Conservation (phyloP, 2,797 vertebrate species). For the Anguilla anguilla region DNA sequence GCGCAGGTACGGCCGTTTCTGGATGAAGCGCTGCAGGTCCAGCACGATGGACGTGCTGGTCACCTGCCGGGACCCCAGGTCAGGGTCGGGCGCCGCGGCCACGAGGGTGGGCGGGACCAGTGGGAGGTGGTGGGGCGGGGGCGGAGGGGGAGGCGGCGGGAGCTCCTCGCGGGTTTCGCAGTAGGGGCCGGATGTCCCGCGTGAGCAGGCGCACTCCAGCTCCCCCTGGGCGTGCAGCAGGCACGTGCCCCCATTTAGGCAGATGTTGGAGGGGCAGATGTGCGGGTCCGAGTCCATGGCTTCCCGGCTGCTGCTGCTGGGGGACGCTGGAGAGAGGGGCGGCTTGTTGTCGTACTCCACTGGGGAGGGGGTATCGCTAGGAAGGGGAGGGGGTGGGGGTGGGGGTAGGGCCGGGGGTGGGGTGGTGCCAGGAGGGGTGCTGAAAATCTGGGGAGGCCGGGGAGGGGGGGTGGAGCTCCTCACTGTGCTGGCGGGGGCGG, state of each 20-base stretch:
- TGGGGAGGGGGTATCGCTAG: conserved; percentile 66
- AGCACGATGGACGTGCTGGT: conserved; percentile 77
- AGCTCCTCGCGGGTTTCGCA: conserved; percentile 75
- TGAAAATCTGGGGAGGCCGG: conserved; percentile 52
- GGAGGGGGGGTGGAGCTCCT: conserved; percentile 64
- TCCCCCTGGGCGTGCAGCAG: conserved; percentile 67
- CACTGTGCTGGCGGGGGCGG: conserved; percentile 62
- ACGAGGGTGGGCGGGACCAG: conserved; percentile 1
- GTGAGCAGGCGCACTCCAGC: conserved; percentile 79
- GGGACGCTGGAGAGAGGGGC: conserved; percentile 50
- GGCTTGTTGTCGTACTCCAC: conserved; percentile 52
- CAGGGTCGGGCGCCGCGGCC: conserved; percentile 49
- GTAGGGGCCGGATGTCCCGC: conserved; percentile 74
- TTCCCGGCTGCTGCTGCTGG: conserved; percentile 39
- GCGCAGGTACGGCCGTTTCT: conserved; percentile 76
- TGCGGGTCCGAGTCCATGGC: conserved; percentile 41
- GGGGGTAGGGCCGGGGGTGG: conserved; percentile 47
- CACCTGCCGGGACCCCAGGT: conserved; percentile 60
- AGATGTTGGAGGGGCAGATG: conserved; percentile 82
- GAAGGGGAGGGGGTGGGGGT: conserved; percentile 70
- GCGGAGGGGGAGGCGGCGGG: conserved; percentile 35
- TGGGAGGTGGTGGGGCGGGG: conserved; percentile 50
- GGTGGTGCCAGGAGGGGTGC: conserved; percentile 56
- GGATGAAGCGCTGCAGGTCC: conserved; percentile 81
- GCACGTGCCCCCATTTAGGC: conserved; percentile 88